Evolutionary conservation across 2,113 vertebrate species (phyloP).

Genomic region (Dolichallabes microphthalmus): DNA sequence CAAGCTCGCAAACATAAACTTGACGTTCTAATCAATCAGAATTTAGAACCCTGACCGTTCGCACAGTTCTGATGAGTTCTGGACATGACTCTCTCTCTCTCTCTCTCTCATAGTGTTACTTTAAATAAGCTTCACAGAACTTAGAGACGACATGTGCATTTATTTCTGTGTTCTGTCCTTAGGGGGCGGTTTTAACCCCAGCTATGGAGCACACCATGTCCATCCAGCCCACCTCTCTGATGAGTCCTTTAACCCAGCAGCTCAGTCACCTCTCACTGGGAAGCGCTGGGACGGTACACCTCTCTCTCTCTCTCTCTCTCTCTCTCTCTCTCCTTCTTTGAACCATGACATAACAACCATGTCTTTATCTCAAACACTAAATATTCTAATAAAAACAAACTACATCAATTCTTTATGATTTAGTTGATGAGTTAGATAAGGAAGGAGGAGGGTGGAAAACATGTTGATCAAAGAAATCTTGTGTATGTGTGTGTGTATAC

Average conservation of each 20-base stretch:
- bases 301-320: neutral
- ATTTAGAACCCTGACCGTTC: neutral
- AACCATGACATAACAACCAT: neutral
- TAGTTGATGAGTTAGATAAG: too few species aligned
- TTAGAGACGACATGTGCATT: neutral
- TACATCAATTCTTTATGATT: neutral
- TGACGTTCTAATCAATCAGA: neutral
- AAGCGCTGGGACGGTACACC: constrained; percentile 79
- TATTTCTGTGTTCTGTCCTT: constrained; percentile 28
- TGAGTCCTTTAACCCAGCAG: constrained; percentile 88
- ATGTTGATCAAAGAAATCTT: neutral
- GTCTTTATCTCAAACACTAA: neutral
- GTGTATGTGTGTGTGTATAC: constrained; percentile 26
- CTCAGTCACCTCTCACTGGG: constrained; percentile 86
- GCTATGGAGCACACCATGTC: constrained; percentile 86
- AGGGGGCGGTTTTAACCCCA: constrained; percentile 87
- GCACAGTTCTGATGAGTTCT: neutral
- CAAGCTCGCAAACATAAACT: neutral
- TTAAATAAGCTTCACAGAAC: neutral
- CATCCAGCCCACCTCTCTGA: constrained; percentile 88
- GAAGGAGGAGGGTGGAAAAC: neutral
- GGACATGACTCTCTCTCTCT: neutral
- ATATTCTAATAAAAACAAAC: neutral
- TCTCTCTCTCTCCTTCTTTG: neutral
- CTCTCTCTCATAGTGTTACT: neutral